Evolutionary conservation across 2,888 invertebrate genomes (phyloP).

Genomic region (Caenorhabditis drosophilae): DNA sequence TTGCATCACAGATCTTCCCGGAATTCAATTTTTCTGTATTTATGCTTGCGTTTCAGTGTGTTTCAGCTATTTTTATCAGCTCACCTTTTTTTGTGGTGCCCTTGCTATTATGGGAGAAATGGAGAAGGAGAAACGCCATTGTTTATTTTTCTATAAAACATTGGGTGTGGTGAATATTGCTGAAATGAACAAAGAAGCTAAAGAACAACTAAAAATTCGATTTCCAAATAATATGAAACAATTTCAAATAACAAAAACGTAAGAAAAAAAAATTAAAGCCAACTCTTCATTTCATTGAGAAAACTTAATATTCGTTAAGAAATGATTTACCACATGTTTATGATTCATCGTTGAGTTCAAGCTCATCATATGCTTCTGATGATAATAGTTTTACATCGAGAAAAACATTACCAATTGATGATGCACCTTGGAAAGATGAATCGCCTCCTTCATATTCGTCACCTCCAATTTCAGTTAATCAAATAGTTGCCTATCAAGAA

Average conservation of each 20-base stretch:
- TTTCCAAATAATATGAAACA: conserved; percentile 11
- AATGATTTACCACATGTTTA: conserved; percentile 6
- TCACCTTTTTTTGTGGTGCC: conserved; percentile 90
- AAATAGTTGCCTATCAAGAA: conserved; percentile 9
- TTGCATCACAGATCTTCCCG: conserved; percentile 88
- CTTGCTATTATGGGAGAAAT: conserved; percentile 88
- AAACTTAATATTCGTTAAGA: neutral
- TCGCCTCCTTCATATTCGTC: conserved; percentile 4
- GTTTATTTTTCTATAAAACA: conserved; percentile 70
- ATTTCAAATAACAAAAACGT: conserved; percentile 22
- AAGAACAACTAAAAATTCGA: conserved; percentile 21
- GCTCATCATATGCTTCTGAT: conserved; percentile 19
- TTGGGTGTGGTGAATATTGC: conserved; percentile 30
- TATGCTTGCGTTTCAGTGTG: conserved; percentile 90
- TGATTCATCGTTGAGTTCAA: conserved; percentile 12
- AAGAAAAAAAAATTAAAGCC: too few species aligned
- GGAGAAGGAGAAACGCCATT: conserved; percentile 85
- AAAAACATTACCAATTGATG: conserved; percentile 24
- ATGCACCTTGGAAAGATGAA: conserved; percentile 15
- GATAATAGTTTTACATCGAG: conserved; percentile 39
- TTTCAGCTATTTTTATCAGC: conserved; percentile 82
- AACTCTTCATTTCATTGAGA: neutral
- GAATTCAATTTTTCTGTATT: conserved; percentile 90
- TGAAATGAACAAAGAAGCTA: conserved; percentile 25
- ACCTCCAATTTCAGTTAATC: conserved; percentile 1